These are phyloP conservation scores for Catagonus wagneri DNA, from an alignment of 2,113 vertebrate genomes.

Conservation along the genomic window DNA sequence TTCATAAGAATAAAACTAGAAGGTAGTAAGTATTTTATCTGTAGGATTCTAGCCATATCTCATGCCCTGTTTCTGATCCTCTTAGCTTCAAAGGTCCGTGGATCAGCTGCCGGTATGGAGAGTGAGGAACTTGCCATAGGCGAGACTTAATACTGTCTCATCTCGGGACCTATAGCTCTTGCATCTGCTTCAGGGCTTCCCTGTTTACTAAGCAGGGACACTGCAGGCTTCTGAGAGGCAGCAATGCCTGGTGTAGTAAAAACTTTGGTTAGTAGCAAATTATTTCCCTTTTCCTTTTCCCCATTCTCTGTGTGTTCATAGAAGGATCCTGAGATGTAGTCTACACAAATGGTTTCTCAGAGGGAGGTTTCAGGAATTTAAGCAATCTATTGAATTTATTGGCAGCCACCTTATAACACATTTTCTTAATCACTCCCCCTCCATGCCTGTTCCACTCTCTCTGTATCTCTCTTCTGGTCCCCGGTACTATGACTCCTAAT, in stretches of 20 bases:
- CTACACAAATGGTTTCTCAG: neutral
- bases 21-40: neutral
- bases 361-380: neutral
- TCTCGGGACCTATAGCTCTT: neutral
- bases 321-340: neutral
- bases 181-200: neutral
- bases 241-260: neutral
- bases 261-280: neutral
- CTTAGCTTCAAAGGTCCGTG: neutral
- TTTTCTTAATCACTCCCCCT: neutral
- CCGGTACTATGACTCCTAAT: neutral
- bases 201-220: neutral
- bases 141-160: neutral
- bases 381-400: neutral
- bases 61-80: neutral
- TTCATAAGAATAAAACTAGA: neutral
- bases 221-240: neutral
- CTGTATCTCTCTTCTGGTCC: neutral
- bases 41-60: neutral
- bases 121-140: neutral
- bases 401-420: neutral
- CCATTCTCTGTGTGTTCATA: neutral
- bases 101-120: neutral
- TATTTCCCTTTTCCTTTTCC: neutral
- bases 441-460: neutral